phyloP scores from a whole-genome alignment of 2,113 vertebrate genomes.

The Sakesphorus luctuosus region DNA sequence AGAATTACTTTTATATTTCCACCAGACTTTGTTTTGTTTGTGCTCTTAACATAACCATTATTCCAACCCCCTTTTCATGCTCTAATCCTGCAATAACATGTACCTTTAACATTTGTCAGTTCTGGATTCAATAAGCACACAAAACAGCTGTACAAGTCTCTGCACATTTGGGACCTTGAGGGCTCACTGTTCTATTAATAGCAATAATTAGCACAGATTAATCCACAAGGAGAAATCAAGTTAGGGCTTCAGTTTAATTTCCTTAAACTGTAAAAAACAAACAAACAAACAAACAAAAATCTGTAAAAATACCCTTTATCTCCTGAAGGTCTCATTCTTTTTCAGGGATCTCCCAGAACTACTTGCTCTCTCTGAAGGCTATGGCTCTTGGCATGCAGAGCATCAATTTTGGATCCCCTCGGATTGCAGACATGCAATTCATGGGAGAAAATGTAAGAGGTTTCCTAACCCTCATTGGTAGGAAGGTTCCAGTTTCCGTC shows the following conservation, averaged over 20 bases:
- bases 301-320: neutral
- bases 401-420: neutral
- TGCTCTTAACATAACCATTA: neutral
- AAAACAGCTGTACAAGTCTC: neutral
- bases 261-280: neutral
- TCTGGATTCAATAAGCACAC: neutral
- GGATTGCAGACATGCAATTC: neutral
- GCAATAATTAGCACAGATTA: conserved; percentile 14
- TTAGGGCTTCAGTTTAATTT: neutral
- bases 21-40: neutral
- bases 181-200: neutral
- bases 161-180: neutral
- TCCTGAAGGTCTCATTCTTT: neutral
- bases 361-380: neutral
- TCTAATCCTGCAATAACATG: neutral
- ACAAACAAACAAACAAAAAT: neutral
- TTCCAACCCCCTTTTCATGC: neutral
- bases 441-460: neutral
- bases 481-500: neutral
- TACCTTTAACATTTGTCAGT: neutral
- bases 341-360: neutral
- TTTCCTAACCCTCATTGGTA: neutral
- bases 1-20: neutral
- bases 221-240: neutral
- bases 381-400: neutral